Evolutionary conservation across 2,888 invertebrate genomes (phyloP), one percentile per base, ranked within the genome.

Genomic region (Apomyelois bistriatella): DNA sequence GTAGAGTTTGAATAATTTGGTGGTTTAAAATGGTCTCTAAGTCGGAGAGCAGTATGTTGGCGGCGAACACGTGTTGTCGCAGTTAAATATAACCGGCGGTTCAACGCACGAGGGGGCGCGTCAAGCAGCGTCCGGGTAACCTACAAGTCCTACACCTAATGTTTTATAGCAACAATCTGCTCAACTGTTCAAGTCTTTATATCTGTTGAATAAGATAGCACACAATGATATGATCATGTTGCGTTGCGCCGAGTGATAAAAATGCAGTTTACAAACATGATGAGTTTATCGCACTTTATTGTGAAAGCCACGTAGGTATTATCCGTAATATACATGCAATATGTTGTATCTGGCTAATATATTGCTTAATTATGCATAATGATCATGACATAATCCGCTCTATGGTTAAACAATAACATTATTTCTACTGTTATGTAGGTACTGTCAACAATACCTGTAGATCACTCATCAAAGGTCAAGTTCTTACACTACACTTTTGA

Each of bases 61-160:
- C 66, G 71, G 64, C 62, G 67, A 81, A 83, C 86, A 88, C 85
- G 82, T 87, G 88, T 80, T 81, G 82, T 74, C 73, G 79, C 67
- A 80, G 89, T 87, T 90, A 90, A 86, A 90, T 89, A 88, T 90
- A 90, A 85, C 82, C 73, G 72, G 71, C 77, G 69, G 89, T 88
- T 88, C 88, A 87, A 87, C 81, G 87, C 79, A 77, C 88, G 79
- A 78, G 74, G 82, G 79, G 76, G 76, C 70, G 69, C 70, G 69
- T 54, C 64, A 73, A 70, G 68, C 55, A 64, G 74, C 78, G 82
- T 76, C 79, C 81, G 80, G 79, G 73, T 82, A 85, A 83, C 83
- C 81, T 74, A 82, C 78, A 75, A 78, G 76, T 75, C 83, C 81
- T 74, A 82, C 78, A 75, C 78, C 76, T 75, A 72, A 66, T 70